Evolutionary conservation across 2,797 vertebrate species (phyloP), one percentile per base, ranked within the genome.

Genomic region (Acipenser oxyrinchus): DNA sequence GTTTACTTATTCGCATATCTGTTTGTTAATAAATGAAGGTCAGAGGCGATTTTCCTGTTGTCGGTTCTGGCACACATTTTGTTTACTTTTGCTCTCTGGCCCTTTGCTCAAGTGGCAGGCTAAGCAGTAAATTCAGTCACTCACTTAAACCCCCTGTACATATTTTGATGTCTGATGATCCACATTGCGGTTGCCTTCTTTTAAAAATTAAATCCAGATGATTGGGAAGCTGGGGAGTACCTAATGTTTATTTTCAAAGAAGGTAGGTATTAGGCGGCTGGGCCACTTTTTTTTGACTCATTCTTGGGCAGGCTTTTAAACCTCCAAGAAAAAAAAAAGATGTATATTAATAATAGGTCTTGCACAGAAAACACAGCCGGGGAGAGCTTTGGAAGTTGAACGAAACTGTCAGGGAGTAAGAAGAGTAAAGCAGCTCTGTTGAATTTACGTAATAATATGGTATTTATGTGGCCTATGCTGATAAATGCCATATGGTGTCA

Each of bases 381-480:
- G 66, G 69, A 62, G 67, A 66, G 57, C 49, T 60, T 48, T 62
- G 60, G 74, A 74, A 76, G 77, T 79, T 78, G 65, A 66, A 52
- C 57, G 67, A 7, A 63, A 72, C 68, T 62, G 68, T 59, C 51
- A 49, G 59, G 8, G 64, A 53, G 65, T 48, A n/a, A 61, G 49
- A 9, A 61, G 62, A 51, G 60, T 66, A 79, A 49, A 23, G 71
- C 71, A 49, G 76, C 79, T 73, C 75, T 85, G 71, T 78, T 77
- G 76, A 73, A 70, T 53, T 93, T 92, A 82, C 82, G 74, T 88
- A 91, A 92, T 77, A 73, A 68, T 72, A 71, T 74, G 84, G 77
- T 76, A 71, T 81, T 81, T 80, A 73, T 37, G 73, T 81, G 69
- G 78, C 71, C 71, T 50, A 66, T 68, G 79, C 77, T 79, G 83